These are phyloP conservation scores for Antidorcas marsupialis DNA, from an alignment of 2,113 vertebrate genomes.

Conservation along the genomic window DNA sequence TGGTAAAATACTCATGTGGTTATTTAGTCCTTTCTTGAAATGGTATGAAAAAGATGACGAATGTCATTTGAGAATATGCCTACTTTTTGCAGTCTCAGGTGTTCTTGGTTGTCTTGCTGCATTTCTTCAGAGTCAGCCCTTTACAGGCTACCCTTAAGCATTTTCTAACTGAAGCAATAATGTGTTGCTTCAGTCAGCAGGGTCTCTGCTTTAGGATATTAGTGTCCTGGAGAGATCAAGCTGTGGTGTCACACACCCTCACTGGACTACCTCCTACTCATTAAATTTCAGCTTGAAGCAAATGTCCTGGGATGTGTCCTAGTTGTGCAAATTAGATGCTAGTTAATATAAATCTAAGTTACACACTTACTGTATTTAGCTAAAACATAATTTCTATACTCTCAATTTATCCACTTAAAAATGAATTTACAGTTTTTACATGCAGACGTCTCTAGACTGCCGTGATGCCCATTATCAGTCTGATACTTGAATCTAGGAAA, in stretches of 20 bases:
- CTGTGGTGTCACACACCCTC: background rate
- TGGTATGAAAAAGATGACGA: conserved; percentile 16
- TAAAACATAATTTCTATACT: conserved; percentile 63
- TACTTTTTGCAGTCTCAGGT: background rate
- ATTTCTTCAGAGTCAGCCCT: background rate
- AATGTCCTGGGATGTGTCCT: conserved; percentile 57
- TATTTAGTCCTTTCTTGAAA: conserved; percentile 44
- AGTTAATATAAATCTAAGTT: conserved; percentile 69
- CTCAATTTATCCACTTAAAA: conserved; percentile 48
- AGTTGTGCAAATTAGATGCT: conserved; percentile 73
- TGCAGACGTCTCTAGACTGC: conserved; percentile 44
- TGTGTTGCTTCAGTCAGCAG: background rate
- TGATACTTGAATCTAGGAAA: conserved; percentile 47
- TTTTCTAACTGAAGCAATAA: background rate
- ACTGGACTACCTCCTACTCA: conserved; percentile 5
- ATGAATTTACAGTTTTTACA: conserved; percentile 67
- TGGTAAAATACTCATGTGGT: conserved; percentile 24
- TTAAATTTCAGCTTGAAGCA: conserved; percentile 45
- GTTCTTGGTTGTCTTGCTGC: background rate
- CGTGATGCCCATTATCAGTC: background rate
- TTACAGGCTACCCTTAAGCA: background rate
- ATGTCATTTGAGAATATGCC: background rate
- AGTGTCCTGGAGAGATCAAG: background rate
- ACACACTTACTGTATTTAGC: conserved; percentile 58
- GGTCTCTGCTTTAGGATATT: conserved; percentile 2